These are phyloP conservation scores for Epinephelus fuscoguttatus DNA, from an alignment of 2,113 vertebrate genomes.

Conservation along the genomic window DNA sequence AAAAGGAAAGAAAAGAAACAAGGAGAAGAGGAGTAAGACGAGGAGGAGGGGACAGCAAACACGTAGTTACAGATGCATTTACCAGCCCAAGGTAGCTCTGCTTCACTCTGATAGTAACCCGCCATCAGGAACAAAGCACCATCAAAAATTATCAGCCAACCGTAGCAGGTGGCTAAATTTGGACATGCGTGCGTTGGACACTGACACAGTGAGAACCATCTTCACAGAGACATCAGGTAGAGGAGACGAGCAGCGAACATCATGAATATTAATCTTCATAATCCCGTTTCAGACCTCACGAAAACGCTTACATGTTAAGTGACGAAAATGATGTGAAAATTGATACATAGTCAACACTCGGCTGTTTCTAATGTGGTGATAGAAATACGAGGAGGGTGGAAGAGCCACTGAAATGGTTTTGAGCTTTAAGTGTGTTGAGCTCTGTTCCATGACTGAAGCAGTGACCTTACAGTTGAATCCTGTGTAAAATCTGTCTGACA, in stretches of 20 bases:
- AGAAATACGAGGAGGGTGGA: constrained; percentile 47
- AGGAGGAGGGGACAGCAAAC: constrained; percentile 39
- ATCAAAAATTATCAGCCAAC: constrained; percentile 82
- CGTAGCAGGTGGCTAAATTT: constrained; percentile 78
- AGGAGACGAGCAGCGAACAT: constrained; percentile 18
- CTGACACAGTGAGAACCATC: constrained; percentile 44
- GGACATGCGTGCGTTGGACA: constrained; percentile 67
- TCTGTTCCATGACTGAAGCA: constrained; percentile 56
- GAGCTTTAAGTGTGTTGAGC: constrained; percentile 29
- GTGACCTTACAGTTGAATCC: constrained; percentile 60
- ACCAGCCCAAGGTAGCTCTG: constrained; percentile 51
- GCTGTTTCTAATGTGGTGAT: constrained; percentile 49
- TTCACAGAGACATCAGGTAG: constrained; percentile 41
- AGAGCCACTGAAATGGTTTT: constrained; percentile 44
- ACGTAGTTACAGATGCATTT: constrained; percentile 66
- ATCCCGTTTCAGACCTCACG: not conserved
- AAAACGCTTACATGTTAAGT: constrained; percentile 21
- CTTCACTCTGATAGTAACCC: constrained; percentile 61
- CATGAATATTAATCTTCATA: constrained; percentile 47
- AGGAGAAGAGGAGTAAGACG: constrained; percentile 24
- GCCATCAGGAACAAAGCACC: constrained; percentile 62
- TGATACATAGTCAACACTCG: constrained; percentile 25
- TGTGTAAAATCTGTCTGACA: constrained; percentile 66
- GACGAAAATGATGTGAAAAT: constrained; percentile 52
- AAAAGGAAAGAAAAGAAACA: constrained; percentile 47